phyloP scores from a whole-genome alignment of 2,888 invertebrate species.

The Eupithecia subfuscata region DNA sequence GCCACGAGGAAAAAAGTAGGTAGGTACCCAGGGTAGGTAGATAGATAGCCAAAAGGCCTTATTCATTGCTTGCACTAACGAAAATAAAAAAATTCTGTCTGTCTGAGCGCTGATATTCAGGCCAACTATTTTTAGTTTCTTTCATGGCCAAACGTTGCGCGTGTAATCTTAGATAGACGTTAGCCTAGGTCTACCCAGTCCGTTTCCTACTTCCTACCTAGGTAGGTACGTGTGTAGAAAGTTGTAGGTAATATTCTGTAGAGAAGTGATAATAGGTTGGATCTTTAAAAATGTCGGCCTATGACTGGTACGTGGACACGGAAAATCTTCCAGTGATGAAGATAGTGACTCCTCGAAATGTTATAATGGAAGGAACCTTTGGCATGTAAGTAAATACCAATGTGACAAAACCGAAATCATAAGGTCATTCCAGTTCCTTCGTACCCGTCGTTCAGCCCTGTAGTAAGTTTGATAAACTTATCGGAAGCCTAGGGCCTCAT shows the following conservation, averaged over 20 bases:
- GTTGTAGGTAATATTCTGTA: not conserved
- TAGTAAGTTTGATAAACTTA: too few species aligned
- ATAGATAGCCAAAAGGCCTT: not conserved
- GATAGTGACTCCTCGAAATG: constrained; percentile 68
- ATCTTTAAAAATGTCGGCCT: constrained; percentile 39
- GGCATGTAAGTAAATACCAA: constrained; percentile 64
- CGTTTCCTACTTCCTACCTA: not conserved
- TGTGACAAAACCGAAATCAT: not conserved
- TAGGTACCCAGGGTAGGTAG: not conserved
- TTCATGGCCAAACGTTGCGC: constrained; percentile 6
- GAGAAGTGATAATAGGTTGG: not conserved
- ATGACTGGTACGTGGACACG: constrained; percentile 67
- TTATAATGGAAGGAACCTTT: constrained; percentile 64
- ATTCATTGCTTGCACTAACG: not conserved
- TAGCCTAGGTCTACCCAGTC: not conserved
- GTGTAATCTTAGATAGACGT: not conserved
- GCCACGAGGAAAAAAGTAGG: too few species aligned
- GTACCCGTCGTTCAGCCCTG: too few species aligned
- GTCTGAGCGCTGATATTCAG: not conserved
- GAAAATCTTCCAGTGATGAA: constrained; percentile 72
- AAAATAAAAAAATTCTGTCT: not conserved
- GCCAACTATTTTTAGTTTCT: constrained; percentile 10
- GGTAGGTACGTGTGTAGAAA: not conserved
- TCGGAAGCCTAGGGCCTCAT: too few species aligned
- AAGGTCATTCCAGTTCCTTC: not conserved